Base-by-base conservation (phyloP, 2,888 invertebrate genomes). In the Lithophane semibrunnea region DNA sequence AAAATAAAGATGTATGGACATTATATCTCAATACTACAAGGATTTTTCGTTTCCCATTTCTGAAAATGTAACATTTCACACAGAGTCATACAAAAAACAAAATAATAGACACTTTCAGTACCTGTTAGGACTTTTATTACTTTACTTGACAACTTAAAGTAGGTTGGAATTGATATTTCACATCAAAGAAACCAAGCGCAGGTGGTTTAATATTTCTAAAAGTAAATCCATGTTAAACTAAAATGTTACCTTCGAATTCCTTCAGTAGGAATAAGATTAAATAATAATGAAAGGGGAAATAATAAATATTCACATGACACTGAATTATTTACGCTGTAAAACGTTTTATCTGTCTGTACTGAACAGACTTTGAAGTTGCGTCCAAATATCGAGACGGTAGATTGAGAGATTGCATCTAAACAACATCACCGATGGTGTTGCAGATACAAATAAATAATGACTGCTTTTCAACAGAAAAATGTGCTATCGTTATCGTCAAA, bases 301-400 rank as follows among this genome's bases (percentile, higher is more conserved):
- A 66, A 69, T 83, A 68, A 74, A 84, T 74, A 82, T 84, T 71
- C 21, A 60, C 54, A 24, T 71, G 67, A 68, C 67, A 74, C 70
- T 84, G 49, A 82, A 71, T 84, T 68, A 84, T 82, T 84, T 74
- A 79, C 47, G 44, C 9, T 47, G 24, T 64, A 68, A 71, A 74
- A 60, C 12, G n/a, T 77, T 81, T 69, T 52, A 61, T 79, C 65
- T 72, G 29, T 80, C 18, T 74, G 63, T 64, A 49, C 56, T 8
- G 29, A 61, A 37, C 29, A 37, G 56, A 60, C 80, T 83, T 84
- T 80, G 80, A 86, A 80, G 75, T 69, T 7, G 37, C 63, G 47
- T 73, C 85, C 58, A 80, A 84, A 84, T 84, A 63, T 58, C 69
- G 16, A 16, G 37, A 74, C 56, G 71, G 80, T 61, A 72, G 49